Percentiles rank a stretch among this genome's conserved stretches.
Evolutionary conservation across 1,140 invertebrate species (phyloP).

Genomic region (Neuroterus valhalla): DNA sequence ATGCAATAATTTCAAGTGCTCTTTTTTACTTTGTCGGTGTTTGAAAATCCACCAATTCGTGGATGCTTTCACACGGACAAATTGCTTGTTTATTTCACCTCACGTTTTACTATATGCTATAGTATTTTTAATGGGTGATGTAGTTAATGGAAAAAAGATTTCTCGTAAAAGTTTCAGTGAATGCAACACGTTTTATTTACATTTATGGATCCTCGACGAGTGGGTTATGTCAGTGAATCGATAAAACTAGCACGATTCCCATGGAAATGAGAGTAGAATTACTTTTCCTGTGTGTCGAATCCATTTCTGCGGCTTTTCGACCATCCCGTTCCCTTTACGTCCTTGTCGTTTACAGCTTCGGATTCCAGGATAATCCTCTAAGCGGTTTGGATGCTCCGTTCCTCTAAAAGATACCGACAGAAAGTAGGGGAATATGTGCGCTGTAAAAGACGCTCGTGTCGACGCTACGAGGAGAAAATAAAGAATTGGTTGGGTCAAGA

Average conservation of each 20-base stretch:
- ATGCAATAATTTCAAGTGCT: too few species aligned
- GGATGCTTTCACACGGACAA: not conserved
- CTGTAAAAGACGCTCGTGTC: not conserved
- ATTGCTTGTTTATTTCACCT: not conserved
- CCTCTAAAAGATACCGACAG: slow-evolving; percentile 22
- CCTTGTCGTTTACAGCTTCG: slow-evolving; percentile 24
- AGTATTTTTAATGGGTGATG: not conserved
- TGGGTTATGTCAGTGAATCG: slow-evolving; percentile 22
- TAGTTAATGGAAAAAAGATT: slow-evolving; percentile 7
- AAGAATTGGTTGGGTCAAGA: not conserved
- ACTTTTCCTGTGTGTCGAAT: slow-evolving; percentile 2
- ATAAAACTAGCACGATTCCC: slow-evolving; percentile 27
- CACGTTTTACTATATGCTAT: not conserved
- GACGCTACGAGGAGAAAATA: not conserved
- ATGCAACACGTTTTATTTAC: slow-evolving; percentile 24
- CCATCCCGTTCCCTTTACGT: slow-evolving; percentile 19
- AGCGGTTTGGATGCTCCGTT: slow-evolving; percentile 10
- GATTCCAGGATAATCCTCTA: slow-evolving; percentile 16
- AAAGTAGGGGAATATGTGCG: not conserved
- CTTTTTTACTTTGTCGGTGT: too few species aligned
- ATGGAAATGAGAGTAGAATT: slow-evolving; percentile 24
- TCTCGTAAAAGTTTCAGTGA: not conserved
- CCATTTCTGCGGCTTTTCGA: slow-evolving; percentile 11
- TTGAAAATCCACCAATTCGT: not conserved
- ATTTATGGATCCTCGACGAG: slow-evolving; percentile 12